Evolutionary conservation across 2,113 vertebrate genomes (phyloP), one percentile per base, ranked within the genome.

Genomic region (Chlorocebus sabaeus): DNA sequence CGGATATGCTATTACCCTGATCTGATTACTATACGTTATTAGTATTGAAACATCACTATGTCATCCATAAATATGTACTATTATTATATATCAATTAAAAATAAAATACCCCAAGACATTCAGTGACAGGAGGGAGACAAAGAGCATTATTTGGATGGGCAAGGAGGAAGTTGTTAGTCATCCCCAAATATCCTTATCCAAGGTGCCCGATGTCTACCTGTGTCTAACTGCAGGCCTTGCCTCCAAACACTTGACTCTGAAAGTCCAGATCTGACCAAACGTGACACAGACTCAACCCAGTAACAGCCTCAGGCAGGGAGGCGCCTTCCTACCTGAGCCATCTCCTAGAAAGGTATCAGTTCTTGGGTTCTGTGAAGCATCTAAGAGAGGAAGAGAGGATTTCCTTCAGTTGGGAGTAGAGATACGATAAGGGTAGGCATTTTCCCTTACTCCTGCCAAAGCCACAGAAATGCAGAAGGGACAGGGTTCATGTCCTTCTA

Each of bases 121-220:
- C 38, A 30, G 14, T 0, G 17, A 72, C 18, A 3, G 27, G 23
- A 52, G 38, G 12, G 18, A 35, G 6, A 48, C 1, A 40, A n/a
- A 55, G 3, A 43, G 1, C 17, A 3, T 16, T 2, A 10, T 20
- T n/a, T n/a, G 3, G 14, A 43, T 1, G 8, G 22, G 25, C 1
- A 0, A 27, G 16, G 43, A 70, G 1, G n/a, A 32, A 6, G 30
- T 9, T 2, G 52, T 17, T 3, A 12, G 27, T 81, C 38, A 80
- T 11, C 11, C 27, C 11, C 16, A 12, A 20, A 38, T 23, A 17
- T 38, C 40, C 8, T 14, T 23, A 27, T 1, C 38, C 2, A 48
- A 2, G 3, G 45, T 17, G 22, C 3, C 4, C 30, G 13, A 12
- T 3, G 14, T 9, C 4, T 68, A 55, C 20, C 27, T 4, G 10